Conservation (phyloP, 2,797 vertebrate genomes). For the Lagocephalus sceleratus region DNA sequence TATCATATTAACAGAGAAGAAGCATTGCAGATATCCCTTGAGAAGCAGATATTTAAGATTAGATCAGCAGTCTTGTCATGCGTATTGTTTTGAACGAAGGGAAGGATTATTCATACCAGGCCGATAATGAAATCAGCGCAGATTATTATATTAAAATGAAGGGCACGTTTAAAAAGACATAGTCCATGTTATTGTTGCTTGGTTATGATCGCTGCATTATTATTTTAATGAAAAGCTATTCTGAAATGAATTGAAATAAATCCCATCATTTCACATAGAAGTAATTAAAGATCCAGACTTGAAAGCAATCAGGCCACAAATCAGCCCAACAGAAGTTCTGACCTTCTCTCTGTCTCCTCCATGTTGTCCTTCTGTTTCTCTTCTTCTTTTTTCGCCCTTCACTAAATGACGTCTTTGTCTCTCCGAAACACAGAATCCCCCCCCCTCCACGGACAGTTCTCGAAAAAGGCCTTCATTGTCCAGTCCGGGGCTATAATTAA, state of each 20-base stretch:
- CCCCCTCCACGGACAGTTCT: conserved; percentile 27
- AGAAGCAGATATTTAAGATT: conserved; percentile 43
- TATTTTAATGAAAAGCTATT: not conserved
- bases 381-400: conserved; percentile 25
- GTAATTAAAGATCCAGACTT: conserved; percentile 6
- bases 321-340: conserved; percentile 32
- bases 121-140: conserved; percentile 16
- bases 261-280: not conserved
- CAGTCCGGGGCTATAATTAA: conserved; percentile 57
- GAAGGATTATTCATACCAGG: conserved; percentile 45
- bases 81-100: conserved; percentile 17
- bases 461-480: conserved; percentile 62
- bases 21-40: conserved; percentile 33
- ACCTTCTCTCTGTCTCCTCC: conserved; percentile 30
- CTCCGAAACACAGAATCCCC: conserved; percentile 54
- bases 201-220: not conserved
- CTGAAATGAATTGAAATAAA: conserved; percentile 9
- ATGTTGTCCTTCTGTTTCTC: conserved; percentile 26
- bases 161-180: not conserved
- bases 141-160: not conserved
- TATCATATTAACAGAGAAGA: conserved; percentile 49
- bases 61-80: not conserved
- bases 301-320: conserved; percentile 30
- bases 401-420: conserved; percentile 72
- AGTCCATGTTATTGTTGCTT: not conserved